These are phyloP conservation scores for Sphenodon punctatus DNA, from an alignment of 2,797 vertebrate genomes.

Conservation along the genomic window DNA sequence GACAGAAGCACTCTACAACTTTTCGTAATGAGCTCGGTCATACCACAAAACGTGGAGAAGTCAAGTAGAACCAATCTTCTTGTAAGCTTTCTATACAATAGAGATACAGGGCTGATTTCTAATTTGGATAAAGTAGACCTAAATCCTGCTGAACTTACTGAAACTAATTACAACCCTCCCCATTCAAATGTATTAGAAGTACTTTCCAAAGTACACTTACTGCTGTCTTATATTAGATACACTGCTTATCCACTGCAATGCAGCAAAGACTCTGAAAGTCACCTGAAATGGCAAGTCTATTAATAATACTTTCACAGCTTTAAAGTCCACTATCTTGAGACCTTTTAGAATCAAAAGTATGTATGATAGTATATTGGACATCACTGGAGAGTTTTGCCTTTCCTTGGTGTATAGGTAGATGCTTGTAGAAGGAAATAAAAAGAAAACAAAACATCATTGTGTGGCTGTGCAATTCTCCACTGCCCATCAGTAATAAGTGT, in stretches of 20 bases:
- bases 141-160: not conserved
- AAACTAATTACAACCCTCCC: not conserved
- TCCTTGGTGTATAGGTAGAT: not conserved
- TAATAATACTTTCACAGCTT: not conserved
- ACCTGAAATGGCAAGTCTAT: not conserved
- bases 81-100: not conserved
- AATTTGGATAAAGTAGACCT: not conserved
- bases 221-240: not conserved
- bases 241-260: not conserved
- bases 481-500: not conserved
- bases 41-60: not conserved
- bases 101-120: not conserved
- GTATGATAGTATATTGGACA: not conserved
- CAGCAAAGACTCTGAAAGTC: not conserved
- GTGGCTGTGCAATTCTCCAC: not conserved
- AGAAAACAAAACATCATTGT: not conserved
- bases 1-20: not conserved
- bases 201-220: too few species aligned
- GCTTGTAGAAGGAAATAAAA: not conserved
- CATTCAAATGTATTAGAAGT: not conserved
- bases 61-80: not conserved
- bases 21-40: not conserved
- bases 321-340: not conserved
- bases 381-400: not conserved
- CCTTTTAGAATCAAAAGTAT: not conserved